These are phyloP conservation scores for Cephalopachus bancanus DNA, from an alignment of 2,797 vertebrate genomes.

Conservation along the genomic window DNA sequence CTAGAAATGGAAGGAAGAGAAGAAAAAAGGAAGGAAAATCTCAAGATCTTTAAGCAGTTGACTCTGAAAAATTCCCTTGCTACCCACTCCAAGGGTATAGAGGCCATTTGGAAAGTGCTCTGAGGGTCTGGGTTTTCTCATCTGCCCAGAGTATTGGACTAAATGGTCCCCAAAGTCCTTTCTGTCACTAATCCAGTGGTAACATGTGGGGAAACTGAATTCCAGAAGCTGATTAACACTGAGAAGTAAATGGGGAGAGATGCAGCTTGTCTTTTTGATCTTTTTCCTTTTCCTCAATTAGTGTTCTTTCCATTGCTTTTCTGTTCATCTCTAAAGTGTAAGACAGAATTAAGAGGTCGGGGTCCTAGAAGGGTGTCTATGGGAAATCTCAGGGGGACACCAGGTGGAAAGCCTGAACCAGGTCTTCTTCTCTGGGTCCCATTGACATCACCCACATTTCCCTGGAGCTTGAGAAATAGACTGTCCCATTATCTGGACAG, in stretches of 20 bases:
- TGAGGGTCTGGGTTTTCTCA: slow-evolving; percentile 3
- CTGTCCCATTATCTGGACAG: too few species aligned
- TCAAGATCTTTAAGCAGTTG: neutral
- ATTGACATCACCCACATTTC: neutral
- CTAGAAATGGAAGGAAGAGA: neutral
- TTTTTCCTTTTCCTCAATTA: neutral
- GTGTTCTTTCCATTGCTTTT: neutral
- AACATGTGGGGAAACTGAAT: neutral
- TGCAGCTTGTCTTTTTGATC: neutral
- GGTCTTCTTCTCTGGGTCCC: neutral
- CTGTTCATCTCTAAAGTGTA: neutral
- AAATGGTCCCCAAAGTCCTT: neutral
- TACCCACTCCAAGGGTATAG: neutral
- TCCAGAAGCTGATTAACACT: neutral
- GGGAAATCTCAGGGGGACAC: neutral
- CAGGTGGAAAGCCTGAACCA: neutral
- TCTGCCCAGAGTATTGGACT: neutral
- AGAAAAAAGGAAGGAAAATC: neutral
- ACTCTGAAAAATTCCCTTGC: neutral
- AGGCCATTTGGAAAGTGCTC: neutral
- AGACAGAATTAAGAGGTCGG: neutral
- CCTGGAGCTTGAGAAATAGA: neutral
- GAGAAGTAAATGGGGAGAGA: neutral
- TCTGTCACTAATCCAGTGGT: neutral
- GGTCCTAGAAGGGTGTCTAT: neutral